Evolutionary conservation across 2,113 vertebrate genomes (phyloP).

Genomic region (Hymenochirus boettgeri): DNA sequence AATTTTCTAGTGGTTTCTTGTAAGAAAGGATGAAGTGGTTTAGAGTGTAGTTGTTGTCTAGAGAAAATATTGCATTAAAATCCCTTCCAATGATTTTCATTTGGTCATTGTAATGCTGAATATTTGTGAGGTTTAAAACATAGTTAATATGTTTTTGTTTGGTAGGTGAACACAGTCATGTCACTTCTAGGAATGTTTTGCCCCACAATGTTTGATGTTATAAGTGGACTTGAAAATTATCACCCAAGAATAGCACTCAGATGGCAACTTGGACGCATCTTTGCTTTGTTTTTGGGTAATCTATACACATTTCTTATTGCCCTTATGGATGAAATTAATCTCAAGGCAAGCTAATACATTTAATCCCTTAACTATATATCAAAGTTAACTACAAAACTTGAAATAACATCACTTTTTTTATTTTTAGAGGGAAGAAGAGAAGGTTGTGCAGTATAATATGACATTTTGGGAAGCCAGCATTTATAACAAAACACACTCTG

Average conservation of each 20-base stretch:
- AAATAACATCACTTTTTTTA: conserved; percentile 13
- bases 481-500: conserved; percentile 72
- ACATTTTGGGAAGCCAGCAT: conserved; percentile 81
- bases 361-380: not conserved
- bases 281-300: conserved; percentile 93
- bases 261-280: conserved; percentile 94
- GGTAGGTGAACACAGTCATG: conserved; percentile 95
- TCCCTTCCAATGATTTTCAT: too few relatives aligned
- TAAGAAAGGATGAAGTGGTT: too few relatives aligned
- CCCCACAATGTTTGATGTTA: conserved; percentile 92
- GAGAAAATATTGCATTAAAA: too few relatives aligned
- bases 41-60: too few relatives aligned
- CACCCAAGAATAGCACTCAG: conserved; percentile 91
- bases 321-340: conserved; percentile 93
- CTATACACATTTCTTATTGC: conserved; percentile 97
- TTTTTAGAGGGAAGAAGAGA: conserved; percentile 86
- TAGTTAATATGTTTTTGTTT: not conserved
- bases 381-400: not conserved
- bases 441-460: conserved; percentile 82
- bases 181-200: conserved; percentile 95
- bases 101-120: too few relatives aligned
- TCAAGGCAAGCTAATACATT: conserved; percentile 73
- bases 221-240: conserved; percentile 90
- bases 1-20: too few relatives aligned
- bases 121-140: too few relatives aligned